These are phyloP conservation scores for Sorex araneus DNA, from an alignment of 2,113 vertebrate genomes.

Conservation along the genomic window DNA sequence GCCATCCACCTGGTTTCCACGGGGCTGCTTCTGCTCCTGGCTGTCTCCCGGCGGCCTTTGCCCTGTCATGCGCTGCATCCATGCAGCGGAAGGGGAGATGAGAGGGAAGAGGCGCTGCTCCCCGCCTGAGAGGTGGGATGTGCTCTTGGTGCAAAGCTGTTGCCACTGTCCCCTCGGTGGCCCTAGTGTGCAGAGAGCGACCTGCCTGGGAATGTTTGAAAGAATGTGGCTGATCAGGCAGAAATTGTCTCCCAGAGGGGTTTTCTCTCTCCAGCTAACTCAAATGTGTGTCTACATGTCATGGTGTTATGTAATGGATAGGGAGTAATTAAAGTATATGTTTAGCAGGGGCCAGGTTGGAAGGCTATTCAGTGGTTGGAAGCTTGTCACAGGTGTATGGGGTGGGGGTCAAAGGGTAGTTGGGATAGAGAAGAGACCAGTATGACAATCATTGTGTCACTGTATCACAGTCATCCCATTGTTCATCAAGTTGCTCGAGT, in stretches of 20 bases:
- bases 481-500: too few relatives aligned
- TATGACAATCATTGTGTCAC: too few relatives aligned
- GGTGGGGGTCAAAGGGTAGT: too few relatives aligned
- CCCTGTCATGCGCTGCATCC: too few relatives aligned
- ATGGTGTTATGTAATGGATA: not conserved
- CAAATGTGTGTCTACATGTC: not conserved
- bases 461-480: too few relatives aligned
- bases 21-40: not conserved
- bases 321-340: too few relatives aligned
- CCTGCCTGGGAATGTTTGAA: conserved; percentile 44
- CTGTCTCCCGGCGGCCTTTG: too few relatives aligned
- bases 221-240: conserved; percentile 59
- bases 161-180: not conserved
- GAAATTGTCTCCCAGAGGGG: not conserved
- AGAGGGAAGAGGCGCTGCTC: not conserved
- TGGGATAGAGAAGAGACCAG: too few relatives aligned
- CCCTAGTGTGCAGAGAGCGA: conserved; percentile 34
- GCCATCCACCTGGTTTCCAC: accelerated
- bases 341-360: too few relatives aligned
- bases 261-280: not conserved
- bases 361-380: too few relatives aligned
- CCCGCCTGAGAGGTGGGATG: not conserved
- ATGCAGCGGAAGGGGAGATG: too few relatives aligned
- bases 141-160: not conserved
- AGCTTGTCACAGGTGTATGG: too few relatives aligned